Base-by-base conservation (phyloP, 2,797 vertebrate genomes). In the Vespertilio murinus region DNA sequence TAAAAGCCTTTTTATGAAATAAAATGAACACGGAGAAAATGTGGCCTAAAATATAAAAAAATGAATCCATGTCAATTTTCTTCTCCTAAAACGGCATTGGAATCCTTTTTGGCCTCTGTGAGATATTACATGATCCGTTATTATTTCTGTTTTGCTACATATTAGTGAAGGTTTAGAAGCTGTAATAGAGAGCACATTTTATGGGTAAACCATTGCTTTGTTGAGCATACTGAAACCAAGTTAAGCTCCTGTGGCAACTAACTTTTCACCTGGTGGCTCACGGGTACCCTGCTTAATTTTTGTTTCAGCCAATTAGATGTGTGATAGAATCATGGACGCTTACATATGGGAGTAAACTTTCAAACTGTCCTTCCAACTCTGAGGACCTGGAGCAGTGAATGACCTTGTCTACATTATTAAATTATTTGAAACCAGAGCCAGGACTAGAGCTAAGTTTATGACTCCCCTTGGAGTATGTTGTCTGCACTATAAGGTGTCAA, bases 1-100 rank as follows among this genome's bases (percentile, higher is more conserved):
- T n/a, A 74, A 96, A 69, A 88, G 42, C 11, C 8, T 86, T 79
- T 94, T 79, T 75, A 52, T 74, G 49, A 80, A 92, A 79, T 91
- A 87, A 95, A 90, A 88, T 67, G 3, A 28, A 45, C 28, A 79
- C 10, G 16, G 20, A 89, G 93, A 86, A 94, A 96, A 74, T 86
- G 61, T 16, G 61, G 18, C 67, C 65, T 79, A 38, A 95, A 88
- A 89, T 85, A 52, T 80, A 38, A 79, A 90, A 90, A 40, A 82
- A 54, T 42, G 84, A 89, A 52, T 67, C 4, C 14, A 33, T 83
- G 38, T 90, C 33, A 59, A 65, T 82, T 95, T 91, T 90, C 25
- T 86, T 90, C 42, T 86, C 18, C 52, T 89, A 79, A 95, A 91
- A 91, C 33, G 64, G 16, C 59, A 93, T 88, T 74, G 69, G 94